Conservation (phyloP, 2,888 invertebrate genomes). For the Parapristionchus giblindavisi region DNA sequence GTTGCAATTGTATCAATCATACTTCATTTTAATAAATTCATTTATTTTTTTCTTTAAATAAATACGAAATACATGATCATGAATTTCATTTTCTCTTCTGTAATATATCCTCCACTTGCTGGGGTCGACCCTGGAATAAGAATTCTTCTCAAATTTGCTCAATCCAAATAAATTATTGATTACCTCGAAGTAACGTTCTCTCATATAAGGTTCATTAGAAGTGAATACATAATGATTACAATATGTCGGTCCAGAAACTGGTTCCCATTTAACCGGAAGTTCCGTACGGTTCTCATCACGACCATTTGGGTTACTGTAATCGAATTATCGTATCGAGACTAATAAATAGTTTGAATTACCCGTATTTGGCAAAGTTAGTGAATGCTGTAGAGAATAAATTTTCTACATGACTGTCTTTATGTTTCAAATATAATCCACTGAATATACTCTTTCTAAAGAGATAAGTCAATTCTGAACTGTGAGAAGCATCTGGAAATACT, state of each 20-base stretch:
- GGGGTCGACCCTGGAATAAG: too few relatives aligned
- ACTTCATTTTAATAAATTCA: too few relatives aligned
- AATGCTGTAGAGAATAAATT: slow-evolving; percentile 28
- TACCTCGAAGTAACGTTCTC: slow-evolving; percentile 5
- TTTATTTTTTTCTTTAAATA: too few relatives aligned
- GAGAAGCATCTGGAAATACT: slow-evolving; percentile 6
- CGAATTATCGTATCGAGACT: background rate
- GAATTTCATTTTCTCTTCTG: too few relatives aligned
- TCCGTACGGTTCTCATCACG: background rate
- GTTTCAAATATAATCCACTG: background rate
- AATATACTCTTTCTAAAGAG: slow-evolving; percentile 23
- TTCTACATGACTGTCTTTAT: slow-evolving; percentile 1
- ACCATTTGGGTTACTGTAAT: slow-evolving; percentile 14
- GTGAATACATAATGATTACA: slow-evolving; percentile 3
- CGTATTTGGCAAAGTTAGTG: slow-evolving; percentile 29
- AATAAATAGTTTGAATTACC: background rate
- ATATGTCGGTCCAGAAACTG: slow-evolving; percentile 1
- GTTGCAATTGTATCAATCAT: too few relatives aligned
- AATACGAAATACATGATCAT: too few relatives aligned
- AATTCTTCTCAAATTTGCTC: too few relatives aligned
- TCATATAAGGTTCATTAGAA: background rate
- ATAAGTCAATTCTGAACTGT: background rate
- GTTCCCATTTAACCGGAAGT: slow-evolving; percentile 2
- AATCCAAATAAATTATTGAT: too few relatives aligned
- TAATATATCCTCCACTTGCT: too few relatives aligned